A percentile compares a stretch with the other conserved stretches of the same genome.
These are phyloP conservation scores for Pholis gunnellus DNA, from an alignment of 2,113 vertebrate species.

Conservation along the genomic window DNA sequence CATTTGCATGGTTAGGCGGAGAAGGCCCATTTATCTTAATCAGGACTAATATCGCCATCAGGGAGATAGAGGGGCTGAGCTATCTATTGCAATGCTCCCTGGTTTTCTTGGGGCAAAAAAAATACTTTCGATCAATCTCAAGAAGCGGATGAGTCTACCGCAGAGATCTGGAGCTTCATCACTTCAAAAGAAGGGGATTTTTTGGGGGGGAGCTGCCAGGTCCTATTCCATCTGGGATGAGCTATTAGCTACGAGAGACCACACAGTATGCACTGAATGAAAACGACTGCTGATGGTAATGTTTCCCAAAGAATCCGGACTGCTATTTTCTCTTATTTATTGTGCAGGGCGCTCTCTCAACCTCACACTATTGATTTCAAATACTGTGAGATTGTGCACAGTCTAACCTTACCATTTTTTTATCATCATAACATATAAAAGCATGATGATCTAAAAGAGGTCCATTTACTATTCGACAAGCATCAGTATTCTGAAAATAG, in stretches of 20 bases:
- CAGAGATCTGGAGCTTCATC: slow-evolving; percentile 68
- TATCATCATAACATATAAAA: slow-evolving; percentile 21
- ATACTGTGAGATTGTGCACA: slow-evolving; percentile 28
- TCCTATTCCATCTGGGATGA: slow-evolving; percentile 68
- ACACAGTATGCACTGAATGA: slow-evolving; percentile 58
- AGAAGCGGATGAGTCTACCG: slow-evolving; percentile 72
- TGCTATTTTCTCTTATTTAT: slow-evolving; percentile 18
- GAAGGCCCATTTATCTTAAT: slow-evolving; percentile 78
- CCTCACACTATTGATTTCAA: slow-evolving; percentile 61
- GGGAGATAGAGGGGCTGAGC: slow-evolving; percentile 67
- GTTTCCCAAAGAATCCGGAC: slow-evolving; percentile 39
- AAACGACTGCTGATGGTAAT: slow-evolving; percentile 50
- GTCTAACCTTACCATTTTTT: slow-evolving; percentile 13
- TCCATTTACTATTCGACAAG: neutral
- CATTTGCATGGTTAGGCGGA: slow-evolving; percentile 76
- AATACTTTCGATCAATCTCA: slow-evolving; percentile 78
- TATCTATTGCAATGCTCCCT: slow-evolving; percentile 69
- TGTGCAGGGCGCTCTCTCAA: slow-evolving; percentile 38
- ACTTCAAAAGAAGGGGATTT: slow-evolving; percentile 63
- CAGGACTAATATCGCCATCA: slow-evolving; percentile 78
- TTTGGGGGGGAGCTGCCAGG: slow-evolving; percentile 46
- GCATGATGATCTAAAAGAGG: slow-evolving; percentile 8
- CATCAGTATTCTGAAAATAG: slow-evolving; percentile 16
- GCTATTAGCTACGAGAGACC: slow-evolving; percentile 67
- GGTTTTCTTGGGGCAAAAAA: slow-evolving; percentile 73